These are phyloP conservation scores for Dolichopus griseipennis DNA, from an alignment of 2,888 invertebrate species.

Conservation along the genomic window DNA sequence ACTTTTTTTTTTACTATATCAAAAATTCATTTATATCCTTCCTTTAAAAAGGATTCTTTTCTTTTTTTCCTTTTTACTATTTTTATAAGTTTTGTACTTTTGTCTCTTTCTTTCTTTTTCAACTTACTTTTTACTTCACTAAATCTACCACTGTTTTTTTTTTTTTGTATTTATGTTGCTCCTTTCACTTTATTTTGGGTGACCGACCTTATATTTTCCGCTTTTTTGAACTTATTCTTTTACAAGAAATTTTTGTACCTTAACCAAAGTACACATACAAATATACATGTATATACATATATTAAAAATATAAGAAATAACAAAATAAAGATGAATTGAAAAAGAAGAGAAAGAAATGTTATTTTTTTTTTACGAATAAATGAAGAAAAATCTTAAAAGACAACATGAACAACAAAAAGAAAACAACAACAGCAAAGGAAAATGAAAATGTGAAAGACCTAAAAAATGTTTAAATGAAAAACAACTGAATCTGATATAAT, in stretches of 20 bases:
- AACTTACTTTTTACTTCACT: too few species aligned
- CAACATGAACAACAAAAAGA: not conserved
- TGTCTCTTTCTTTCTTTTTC: not conserved
- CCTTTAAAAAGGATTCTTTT: not conserved
- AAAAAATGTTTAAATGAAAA: not conserved
- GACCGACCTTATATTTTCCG: conserved; percentile 2
- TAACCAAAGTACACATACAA: too few species aligned
- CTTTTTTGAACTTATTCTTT: not conserved
- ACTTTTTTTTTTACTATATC: not conserved
- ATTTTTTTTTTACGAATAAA: too few species aligned
- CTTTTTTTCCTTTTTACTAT: not conserved
- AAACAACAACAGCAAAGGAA: not conserved
- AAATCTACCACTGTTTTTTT: not conserved
- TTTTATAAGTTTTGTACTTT: not conserved
- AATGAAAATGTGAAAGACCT: too few species aligned
- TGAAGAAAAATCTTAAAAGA: too few species aligned
- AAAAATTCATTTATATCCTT: too few species aligned
- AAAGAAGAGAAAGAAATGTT: too few species aligned
- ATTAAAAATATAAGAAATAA: too few species aligned
- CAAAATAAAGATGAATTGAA: too few species aligned
- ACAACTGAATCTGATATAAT: not conserved
- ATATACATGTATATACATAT: too few species aligned
- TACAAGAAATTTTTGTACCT: not conserved
- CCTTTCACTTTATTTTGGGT: not conserved
- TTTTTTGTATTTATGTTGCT: not conserved